Evolutionary conservation across 2,888 invertebrate species (phyloP).

Genomic region (Ectobius pallidus): DNA sequence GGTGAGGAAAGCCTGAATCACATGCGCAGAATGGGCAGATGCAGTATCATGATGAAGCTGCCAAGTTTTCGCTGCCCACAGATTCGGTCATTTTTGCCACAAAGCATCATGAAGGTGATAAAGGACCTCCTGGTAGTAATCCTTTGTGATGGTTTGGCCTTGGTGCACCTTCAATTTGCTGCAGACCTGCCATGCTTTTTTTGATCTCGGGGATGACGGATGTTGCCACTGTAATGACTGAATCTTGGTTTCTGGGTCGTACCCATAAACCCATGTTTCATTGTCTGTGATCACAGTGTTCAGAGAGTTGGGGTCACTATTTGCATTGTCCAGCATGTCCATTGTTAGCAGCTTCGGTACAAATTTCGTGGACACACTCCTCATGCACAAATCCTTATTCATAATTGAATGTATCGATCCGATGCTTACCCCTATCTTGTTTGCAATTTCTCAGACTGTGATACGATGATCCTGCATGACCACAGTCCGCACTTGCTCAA

Average conservation of each 20-base stretch:
- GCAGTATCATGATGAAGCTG: constrained; percentile 24
- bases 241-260: too few relatives aligned
- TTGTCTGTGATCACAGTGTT: neutral
- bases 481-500: neutral
- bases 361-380: neutral
- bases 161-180: neutral
- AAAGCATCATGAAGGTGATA: constrained; percentile 13
- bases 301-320: neutral
- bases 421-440: constrained; percentile 3
- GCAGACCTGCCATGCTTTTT: too few relatives aligned
- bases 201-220: neutral
- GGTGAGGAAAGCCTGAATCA: neutral
- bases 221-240: neutral
- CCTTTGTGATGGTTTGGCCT: neutral
- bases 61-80: constrained; percentile 15
- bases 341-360: too few relatives aligned
- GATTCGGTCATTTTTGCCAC: neutral
- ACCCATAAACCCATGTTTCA: too few relatives aligned
- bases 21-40: constrained; percentile 23
- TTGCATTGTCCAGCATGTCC: neutral
- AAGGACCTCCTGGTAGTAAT: constrained; percentile 12
- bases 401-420: neutral
- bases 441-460: neutral
- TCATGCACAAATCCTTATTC: neutral
- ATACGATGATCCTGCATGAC: constrained; percentile 4